Percentiles rank a stretch among this genome's conserved stretches.
Evolutionary conservation across 2,113 vertebrate genomes (phyloP).

Genomic region (Ceratotherium simum): DNA sequence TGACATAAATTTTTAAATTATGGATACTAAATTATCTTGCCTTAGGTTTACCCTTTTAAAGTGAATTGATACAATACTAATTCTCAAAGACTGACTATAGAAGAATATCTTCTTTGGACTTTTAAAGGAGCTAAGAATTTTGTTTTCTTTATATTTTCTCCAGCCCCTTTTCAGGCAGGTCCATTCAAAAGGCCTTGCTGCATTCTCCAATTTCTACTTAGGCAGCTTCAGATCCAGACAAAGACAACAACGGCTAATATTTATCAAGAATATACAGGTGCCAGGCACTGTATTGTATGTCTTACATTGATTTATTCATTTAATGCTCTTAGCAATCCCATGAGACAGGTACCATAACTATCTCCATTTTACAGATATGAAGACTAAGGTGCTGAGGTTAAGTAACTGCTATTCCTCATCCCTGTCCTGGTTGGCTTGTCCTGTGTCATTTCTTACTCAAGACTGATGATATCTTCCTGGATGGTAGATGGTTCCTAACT

Average conservation of each 20-base stretch:
- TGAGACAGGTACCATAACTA: background rate
- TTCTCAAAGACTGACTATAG: background rate
- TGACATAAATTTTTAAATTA: background rate
- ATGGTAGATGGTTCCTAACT: background rate
- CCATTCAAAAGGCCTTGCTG: background rate
- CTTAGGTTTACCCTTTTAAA: background rate
- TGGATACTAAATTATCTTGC: background rate
- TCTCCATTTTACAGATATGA: background rate
- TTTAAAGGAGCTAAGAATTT: background rate
- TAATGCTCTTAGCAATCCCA: background rate
- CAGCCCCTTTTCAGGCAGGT: background rate
- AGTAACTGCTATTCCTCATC: background rate
- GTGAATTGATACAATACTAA: background rate
- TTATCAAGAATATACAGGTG: background rate
- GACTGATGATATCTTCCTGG: background rate
- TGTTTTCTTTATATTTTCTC: background rate
- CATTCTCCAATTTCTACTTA: background rate
- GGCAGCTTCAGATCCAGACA: background rate
- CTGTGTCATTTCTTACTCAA: background rate
- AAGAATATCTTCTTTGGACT: background rate
- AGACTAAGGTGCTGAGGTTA: background rate
- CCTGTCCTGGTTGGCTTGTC: background rate
- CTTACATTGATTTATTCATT: background rate
- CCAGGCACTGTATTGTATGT: background rate
- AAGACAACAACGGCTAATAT: background rate